Conservation (phyloP, 2,113 vertebrate genomes). For the Oxyura jamaicensis region DNA sequence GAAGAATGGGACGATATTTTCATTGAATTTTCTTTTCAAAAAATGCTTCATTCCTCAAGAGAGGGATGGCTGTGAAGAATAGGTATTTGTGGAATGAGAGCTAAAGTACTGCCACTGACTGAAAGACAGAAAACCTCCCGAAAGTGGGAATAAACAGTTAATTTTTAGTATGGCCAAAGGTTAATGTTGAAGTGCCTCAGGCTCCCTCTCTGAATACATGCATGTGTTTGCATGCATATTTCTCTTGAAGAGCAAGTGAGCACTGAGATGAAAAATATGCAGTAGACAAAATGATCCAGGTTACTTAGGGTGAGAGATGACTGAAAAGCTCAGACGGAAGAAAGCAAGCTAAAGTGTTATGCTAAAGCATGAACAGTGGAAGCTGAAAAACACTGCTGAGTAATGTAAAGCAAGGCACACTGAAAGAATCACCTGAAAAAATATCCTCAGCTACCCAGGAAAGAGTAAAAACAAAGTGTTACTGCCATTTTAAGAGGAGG, state of each 20-base stretch:
- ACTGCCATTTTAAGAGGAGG: background rate
- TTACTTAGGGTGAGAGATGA: background rate
- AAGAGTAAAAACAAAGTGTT: background rate
- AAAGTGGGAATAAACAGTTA: background rate
- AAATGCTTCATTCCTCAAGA: background rate
- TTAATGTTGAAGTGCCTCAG: background rate
- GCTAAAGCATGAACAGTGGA: background rate
- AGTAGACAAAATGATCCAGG: background rate
- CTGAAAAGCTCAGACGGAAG: background rate
- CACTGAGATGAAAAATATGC: background rate
- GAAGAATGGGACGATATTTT: background rate
- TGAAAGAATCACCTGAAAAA: background rate
- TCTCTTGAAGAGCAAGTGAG: constrained; percentile 22
- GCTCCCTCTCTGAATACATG: background rate
- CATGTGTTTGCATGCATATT: background rate
- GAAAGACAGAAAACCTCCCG: background rate
- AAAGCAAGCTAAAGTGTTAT: background rate
- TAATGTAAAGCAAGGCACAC: background rate
- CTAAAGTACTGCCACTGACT: background rate
- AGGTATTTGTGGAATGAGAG: background rate
- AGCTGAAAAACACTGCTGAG: background rate
- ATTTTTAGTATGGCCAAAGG: background rate
- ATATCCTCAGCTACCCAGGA: background rate
- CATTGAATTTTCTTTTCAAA: background rate
- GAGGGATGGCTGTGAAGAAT: background rate